These are phyloP conservation scores for Hydrochoerus hydrochaeris DNA, from an alignment of 2,113 vertebrate species.

Conservation along the genomic window DNA sequence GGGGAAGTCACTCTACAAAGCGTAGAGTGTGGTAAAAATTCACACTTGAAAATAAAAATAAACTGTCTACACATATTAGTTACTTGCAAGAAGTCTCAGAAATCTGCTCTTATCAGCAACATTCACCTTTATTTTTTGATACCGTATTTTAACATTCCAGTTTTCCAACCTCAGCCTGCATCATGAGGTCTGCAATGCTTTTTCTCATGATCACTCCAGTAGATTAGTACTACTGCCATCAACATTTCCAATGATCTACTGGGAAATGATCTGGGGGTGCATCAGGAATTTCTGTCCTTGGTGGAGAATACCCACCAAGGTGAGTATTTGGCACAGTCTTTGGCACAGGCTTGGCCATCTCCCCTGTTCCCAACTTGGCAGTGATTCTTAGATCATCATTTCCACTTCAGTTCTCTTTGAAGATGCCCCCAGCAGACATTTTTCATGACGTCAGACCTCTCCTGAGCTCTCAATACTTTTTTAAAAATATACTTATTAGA, in stretches of 20 bases:
- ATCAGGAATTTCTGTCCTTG: conserved; percentile 92
- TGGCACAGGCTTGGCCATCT: not conserved
- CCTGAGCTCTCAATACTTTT: not conserved
- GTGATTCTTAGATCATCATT: not conserved
- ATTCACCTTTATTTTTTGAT: conserved; percentile 83
- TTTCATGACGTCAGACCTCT: not conserved
- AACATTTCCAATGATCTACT: conserved; percentile 96
- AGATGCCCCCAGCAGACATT: not conserved
- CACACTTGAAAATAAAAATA: conserved; percentile 90
- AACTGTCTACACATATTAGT: conserved; percentile 86
- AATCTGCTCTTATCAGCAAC: conserved; percentile 78
- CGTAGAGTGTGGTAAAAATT: conserved; percentile 87
- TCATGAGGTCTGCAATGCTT: conserved; percentile 96
- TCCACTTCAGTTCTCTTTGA: not conserved
- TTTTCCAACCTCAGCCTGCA: conserved; percentile 94
- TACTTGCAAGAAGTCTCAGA: conserved; percentile 81
- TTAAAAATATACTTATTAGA: not conserved
- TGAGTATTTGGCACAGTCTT: not conserved
- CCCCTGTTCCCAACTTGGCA: not conserved
- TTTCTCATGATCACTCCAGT: conserved; percentile 94
- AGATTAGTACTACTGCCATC: conserved; percentile 94
- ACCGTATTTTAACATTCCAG: conserved; percentile 92
- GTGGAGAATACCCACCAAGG: conserved; percentile 73
- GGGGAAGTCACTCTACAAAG: conserved; percentile 82
- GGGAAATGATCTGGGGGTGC: conserved; percentile 97